Evolutionary conservation across 2,888 invertebrate species (phyloP), one percentile per base, ranked within the genome.

Genomic region (Salticus scenicus): DNA sequence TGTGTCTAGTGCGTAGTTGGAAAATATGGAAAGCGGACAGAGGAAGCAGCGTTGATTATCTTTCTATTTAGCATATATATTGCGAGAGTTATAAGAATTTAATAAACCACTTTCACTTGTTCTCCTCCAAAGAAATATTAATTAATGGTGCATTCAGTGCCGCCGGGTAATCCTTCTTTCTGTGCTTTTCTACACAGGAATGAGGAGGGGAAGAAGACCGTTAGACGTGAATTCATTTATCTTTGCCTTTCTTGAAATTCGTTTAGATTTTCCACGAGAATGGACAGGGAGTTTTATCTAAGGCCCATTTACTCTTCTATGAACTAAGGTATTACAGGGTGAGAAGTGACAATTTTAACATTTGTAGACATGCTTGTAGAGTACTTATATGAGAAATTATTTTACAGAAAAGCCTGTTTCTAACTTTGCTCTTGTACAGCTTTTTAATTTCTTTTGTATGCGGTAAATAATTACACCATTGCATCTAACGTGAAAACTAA

Each of bases 31-130:
- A 20, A 7, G 7, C 20, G n/a, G 74, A 27, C 30, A 47, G 33
- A 27, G 27, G 28, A 63, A 70, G 64, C 79, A 72, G 79, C 79
- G 79, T 79, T 79, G 79, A 79, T 79, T 79, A 79, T 66, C 72
- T 24, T 63, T 42, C 79, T 79, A 79, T 72, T 79, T 79, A 72
- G 79, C 79, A 79, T 79, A 79, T 70, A 79, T 79, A 79, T 79
- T 79, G 79, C 79, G 33, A 14, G 47, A 72, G 79, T 69, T 79
- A 79, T 79, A 79, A 79, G 79, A 79, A 79, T 79, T 79, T 79
- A 79, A 79, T 79, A 79, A 79, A 72, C 79, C 79, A 79, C 79
- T 79, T 79, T 79, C 72, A 51, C 64, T 79, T 79, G 64, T 79
- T 79, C 79, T 66, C 72, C 64, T 72, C 79, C 64, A 47, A 66